Percentiles rank a stretch among this genome's conserved stretches.
These are phyloP conservation scores for Neogale vison DNA, from an alignment of 2,113 vertebrate species.

Conservation along the genomic window DNA sequence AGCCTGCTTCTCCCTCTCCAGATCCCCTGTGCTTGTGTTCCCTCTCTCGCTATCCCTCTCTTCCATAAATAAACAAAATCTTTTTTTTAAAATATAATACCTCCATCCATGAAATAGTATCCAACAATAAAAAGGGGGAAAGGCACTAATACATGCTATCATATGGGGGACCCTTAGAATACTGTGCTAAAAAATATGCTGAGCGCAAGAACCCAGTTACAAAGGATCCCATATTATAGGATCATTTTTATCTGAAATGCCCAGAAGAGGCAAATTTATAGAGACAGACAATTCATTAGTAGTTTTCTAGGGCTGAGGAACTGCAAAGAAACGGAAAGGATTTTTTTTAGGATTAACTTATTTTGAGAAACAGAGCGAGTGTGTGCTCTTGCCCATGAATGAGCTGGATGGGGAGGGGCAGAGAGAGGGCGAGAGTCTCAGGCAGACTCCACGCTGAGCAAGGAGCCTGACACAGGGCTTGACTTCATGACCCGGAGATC, in stretches of 20 bases:
- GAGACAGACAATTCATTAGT: neutral
- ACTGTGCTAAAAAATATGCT: neutral
- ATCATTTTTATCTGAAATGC: neutral
- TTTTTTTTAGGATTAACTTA: neutral
- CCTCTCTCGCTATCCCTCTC: too few species aligned
- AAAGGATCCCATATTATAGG: neutral
- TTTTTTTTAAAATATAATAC: neutral
- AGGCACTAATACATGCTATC: neutral
- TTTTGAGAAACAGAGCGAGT: neutral
- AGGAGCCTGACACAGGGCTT: neutral
- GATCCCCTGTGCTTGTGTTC: too few species aligned
- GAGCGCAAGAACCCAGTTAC: neutral
- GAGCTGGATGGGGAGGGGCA: neutral
- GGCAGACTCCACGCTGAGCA: neutral
- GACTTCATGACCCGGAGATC: neutral
- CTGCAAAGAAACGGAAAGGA: neutral
- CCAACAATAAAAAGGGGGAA: neutral
- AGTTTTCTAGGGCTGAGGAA: neutral
- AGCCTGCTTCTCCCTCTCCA: too few species aligned
- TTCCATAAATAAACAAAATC: too few species aligned
- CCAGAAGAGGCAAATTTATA: neutral
- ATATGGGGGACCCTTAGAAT: neutral
- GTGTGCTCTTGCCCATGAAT: rapidly evolving
- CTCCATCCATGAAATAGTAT: neutral
- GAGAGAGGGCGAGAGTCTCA: neutral